Conservation (phyloP, 2,797 vertebrate species). For the Pagetopsis macropterus region DNA sequence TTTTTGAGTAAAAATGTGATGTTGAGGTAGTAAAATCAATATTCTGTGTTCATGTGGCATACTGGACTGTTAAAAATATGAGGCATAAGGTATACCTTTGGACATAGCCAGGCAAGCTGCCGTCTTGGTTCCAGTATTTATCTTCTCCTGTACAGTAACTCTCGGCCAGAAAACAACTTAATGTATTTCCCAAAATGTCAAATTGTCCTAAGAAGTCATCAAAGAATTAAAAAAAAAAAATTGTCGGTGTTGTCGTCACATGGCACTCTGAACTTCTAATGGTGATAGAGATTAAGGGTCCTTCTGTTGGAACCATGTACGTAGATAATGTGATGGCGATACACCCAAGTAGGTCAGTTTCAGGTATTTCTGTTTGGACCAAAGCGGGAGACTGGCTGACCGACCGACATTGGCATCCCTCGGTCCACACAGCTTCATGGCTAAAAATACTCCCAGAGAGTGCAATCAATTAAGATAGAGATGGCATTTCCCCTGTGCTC, state of each 20-base stretch:
- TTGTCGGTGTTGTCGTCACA: not conserved
- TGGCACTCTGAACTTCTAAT: not conserved
- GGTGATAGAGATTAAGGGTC: not conserved
- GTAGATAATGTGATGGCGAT: not conserved
- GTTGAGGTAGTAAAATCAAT: not conserved
- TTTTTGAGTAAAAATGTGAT: not conserved
- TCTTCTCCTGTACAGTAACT: not conserved
- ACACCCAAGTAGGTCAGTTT: not conserved
- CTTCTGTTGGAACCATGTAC: not conserved
- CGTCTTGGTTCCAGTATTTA: no score
- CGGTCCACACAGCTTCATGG: not conserved
- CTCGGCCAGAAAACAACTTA: not conserved
- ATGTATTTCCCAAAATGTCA: not conserved
- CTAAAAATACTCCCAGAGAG: constrained; percentile 11
- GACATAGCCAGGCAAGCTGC: not conserved
- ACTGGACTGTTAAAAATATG: not conserved
- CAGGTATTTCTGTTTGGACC: not conserved
- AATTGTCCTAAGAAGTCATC: not conserved
- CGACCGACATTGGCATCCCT: not conserved
- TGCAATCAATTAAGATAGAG: constrained; percentile 9
- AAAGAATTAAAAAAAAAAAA: not conserved
- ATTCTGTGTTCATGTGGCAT: not conserved
- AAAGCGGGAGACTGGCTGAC: not conserved
- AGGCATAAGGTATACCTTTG: not conserved
- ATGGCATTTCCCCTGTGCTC: constrained; percentile 21